Percentiles rank a stretch among this genome's conserved stretches.
Evolutionary conservation across 2,888 invertebrate species (phyloP).

Genomic region (Drosophila kuntzei): DNA sequence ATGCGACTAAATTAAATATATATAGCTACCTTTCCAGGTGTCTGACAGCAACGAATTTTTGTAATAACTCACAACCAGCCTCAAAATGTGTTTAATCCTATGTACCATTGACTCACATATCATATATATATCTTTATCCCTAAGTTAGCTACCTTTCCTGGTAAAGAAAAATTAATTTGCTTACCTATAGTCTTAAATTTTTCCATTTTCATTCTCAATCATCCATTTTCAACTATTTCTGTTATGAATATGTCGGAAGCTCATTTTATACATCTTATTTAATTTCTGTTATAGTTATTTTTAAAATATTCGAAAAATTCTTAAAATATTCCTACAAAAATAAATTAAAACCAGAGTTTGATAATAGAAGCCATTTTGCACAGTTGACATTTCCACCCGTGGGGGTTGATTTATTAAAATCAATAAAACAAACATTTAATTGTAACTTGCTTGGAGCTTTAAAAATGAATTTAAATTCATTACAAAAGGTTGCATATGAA

Average conservation of each 20-base stretch:
- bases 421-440: conserved; percentile 2
- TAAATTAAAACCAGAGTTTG: background rate
- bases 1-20: conserved; percentile 28
- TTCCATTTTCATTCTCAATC: too few species aligned
- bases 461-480: background rate
- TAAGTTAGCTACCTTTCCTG: background rate
- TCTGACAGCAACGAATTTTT: conserved; percentile 13
- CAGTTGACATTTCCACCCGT: background rate
- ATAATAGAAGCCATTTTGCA: background rate
- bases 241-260: too few species aligned
- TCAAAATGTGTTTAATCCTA: conserved; percentile 1
- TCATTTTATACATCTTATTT: too few species aligned
- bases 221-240: too few species aligned
- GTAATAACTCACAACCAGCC: conserved; percentile 11
- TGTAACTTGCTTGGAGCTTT: background rate
- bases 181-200: too few species aligned
- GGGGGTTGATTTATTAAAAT: conserved; percentile 3
- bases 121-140: background rate
- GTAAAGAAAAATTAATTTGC: background rate
- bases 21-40: conserved; percentile 25
- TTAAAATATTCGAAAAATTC: background rate
- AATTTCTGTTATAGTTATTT: background rate
- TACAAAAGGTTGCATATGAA: background rate
- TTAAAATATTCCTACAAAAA: too few species aligned
- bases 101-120: background rate